Conservation (phyloP, 2,797 vertebrate species). For the Hippocampus kuda region DNA sequence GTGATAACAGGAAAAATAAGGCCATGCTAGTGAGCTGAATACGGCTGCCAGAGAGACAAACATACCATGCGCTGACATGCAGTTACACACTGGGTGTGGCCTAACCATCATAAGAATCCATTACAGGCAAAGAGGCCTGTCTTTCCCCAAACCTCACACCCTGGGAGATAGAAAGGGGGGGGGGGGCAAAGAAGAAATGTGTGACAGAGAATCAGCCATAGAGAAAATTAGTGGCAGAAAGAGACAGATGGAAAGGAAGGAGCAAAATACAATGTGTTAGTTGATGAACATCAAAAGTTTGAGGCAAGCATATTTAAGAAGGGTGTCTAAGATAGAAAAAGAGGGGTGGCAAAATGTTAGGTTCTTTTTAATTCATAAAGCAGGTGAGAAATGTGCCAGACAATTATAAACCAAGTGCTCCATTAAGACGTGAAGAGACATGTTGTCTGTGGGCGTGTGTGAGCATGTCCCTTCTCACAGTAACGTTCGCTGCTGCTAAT, state of each 20-base stretch:
- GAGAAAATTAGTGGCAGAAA: slow-evolving; percentile 17
- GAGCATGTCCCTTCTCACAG: slow-evolving; percentile 33
- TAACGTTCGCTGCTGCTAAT: slow-evolving; percentile 11
- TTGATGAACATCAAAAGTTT: neutral
- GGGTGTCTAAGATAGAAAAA: slow-evolving; percentile 3
- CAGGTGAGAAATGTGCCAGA: slow-evolving; percentile 47
- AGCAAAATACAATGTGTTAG: slow-evolving; percentile 4
- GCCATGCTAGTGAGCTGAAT: slow-evolving; percentile 50
- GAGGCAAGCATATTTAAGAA: neutral
- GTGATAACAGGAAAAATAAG: slow-evolving; percentile 18
- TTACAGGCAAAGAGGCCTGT: slow-evolving; percentile 68
- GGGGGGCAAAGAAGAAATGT: slow-evolving; percentile 31
- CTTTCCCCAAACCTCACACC: slow-evolving; percentile 72
- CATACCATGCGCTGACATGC: slow-evolving; percentile 76
- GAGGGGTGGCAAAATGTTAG: slow-evolving; percentile 37
- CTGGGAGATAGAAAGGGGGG: slow-evolving; percentile 49
- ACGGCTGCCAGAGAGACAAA: slow-evolving; percentile 56
- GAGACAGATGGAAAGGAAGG: slow-evolving; percentile 35
- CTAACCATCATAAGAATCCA: slow-evolving; percentile 77
- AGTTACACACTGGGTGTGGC: slow-evolving; percentile 66
- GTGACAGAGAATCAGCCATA: neutral
- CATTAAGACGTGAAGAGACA: slow-evolving; percentile 41
- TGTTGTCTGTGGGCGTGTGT: slow-evolving; percentile 44
- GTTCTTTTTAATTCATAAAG: slow-evolving; percentile 28
- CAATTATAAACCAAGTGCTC: slow-evolving; percentile 12